Evolutionary conservation across 2,797 vertebrate genomes (phyloP), one percentile per base, ranked within the genome.

Genomic region (Harpagifer antarcticus): DNA sequence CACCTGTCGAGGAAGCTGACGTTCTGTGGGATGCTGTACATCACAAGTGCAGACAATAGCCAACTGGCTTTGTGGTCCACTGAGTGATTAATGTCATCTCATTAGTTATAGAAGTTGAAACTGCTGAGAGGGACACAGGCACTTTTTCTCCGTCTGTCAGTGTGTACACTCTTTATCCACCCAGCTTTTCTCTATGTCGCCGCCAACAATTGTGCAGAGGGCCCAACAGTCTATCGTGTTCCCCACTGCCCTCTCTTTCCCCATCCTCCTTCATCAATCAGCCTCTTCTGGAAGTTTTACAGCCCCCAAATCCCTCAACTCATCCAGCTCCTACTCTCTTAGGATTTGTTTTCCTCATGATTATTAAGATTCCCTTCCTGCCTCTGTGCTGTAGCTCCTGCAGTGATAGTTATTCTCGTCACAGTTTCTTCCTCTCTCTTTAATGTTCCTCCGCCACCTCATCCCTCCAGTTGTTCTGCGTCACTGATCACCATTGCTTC

Each of bases 221-320:
- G 63, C 68, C 79, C 80, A 61, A 19, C 61, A 47, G 59, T 61
- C 67, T 56, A 57, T 63, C 63, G 16, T 10, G 52, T 76, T 56
- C 57, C 78, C 74, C 59, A 5, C 65, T 83, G 79, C 45, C 80
- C 77, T 76, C 76, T 79, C 70, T 53, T 75, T 65, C 78, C 19
- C 67, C 71, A 72, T 79, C 62, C 76, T 72, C 79, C 71, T 77
- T 85, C 88, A 93, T 92, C 85, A 87, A 86, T 92, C 88, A 90
- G 42, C 66, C 78, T 79, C 85, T 76, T 75, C 87, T 84, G 40
- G 3, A 69, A 89, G 80, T 87, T 86, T 79, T 78, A 69, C 90
- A 89, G 52, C 62, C 85, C 85, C 91, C 77, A 90, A 85, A 87
- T 89, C 93, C 93, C 91, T 85, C 59, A 87, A 80, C 92, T 93